phyloP scores from a whole-genome alignment of 1,140 invertebrate species.

The Macrocentrus cingulum region DNA sequence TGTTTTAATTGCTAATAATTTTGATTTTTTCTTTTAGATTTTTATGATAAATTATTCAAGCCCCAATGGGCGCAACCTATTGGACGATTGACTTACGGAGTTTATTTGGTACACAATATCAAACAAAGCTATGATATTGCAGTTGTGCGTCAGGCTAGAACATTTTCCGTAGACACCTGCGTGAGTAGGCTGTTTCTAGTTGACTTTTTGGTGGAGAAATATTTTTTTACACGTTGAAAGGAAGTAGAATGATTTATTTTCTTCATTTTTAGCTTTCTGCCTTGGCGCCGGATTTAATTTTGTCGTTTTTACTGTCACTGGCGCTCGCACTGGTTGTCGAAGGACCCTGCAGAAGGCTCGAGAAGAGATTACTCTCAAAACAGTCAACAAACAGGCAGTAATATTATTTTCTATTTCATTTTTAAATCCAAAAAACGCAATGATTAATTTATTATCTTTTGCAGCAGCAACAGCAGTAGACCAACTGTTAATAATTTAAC shows the following conservation, averaged over 20 bases:
- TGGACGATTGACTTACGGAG: slow-evolving; percentile 67
- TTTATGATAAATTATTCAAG: slow-evolving; percentile 40
- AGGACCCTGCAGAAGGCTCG: slow-evolving; percentile 43
- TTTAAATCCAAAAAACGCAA: too few species aligned
- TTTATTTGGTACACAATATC: slow-evolving; percentile 62
- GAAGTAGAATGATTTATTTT: too few species aligned
- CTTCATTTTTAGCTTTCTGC: slow-evolving; percentile 34
- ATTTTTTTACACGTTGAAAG: background rate
- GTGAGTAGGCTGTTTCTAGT: slow-evolving; percentile 31
- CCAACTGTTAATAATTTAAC: too few species aligned
- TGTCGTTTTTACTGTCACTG: slow-evolving; percentile 37
- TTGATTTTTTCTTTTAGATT: slow-evolving; percentile 33
- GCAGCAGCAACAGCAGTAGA: too few species aligned
- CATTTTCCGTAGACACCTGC: slow-evolving; percentile 33
- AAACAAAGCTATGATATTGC: slow-evolving; percentile 39
- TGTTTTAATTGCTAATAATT: slow-evolving; percentile 17
- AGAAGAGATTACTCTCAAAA: slow-evolving; percentile 39
- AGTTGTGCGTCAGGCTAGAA: slow-evolving; percentile 33
- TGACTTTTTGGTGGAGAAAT: background rate
- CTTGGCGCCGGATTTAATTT: slow-evolving; percentile 35
- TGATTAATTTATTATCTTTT: too few species aligned
- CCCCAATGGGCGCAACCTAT: slow-evolving; percentile 56
- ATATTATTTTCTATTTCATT: background rate
- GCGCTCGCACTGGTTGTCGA: slow-evolving; percentile 40
- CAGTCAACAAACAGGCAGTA: slow-evolving; percentile 1